phyloP scores from a whole-genome alignment of 2,113 vertebrate species.

The Mugil cephalus region DNA sequence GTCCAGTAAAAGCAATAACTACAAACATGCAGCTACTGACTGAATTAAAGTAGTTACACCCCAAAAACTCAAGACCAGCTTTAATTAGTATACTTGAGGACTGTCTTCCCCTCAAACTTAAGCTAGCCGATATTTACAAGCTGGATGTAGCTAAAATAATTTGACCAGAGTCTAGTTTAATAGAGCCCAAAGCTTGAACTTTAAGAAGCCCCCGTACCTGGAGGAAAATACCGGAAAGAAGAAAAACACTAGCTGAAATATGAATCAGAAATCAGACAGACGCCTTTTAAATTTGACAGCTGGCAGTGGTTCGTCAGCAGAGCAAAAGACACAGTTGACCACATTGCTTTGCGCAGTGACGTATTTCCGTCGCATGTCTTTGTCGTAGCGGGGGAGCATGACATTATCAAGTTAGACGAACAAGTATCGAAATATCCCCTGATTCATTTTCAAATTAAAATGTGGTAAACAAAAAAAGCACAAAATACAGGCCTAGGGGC shows the following conservation, averaged over 20 bases:
- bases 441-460: constrained; percentile 14
- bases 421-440: background rate
- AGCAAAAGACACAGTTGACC: constrained; percentile 22
- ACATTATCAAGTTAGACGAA: constrained; percentile 7
- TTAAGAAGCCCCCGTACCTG: background rate
- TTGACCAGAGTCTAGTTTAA: background rate
- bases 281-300: constrained; percentile 24
- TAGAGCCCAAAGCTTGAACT: background rate
- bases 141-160: background rate
- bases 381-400: constrained; percentile 1
- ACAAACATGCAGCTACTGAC: background rate
- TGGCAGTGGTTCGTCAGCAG: constrained; percentile 53
- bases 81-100: no score
- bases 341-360: background rate
- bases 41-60: background rate
- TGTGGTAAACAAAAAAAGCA: no score
- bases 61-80: background rate
- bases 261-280: background rate
- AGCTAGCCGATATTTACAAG: background rate
- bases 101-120: background rate
- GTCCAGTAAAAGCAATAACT: background rate
- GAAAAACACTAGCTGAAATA: background rate
- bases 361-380: constrained; percentile 67
- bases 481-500: no score
- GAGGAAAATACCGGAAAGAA: background rate